Base-by-base conservation (phyloP, 2,888 invertebrate genomes). In the Drosophila prolongata region DNA sequence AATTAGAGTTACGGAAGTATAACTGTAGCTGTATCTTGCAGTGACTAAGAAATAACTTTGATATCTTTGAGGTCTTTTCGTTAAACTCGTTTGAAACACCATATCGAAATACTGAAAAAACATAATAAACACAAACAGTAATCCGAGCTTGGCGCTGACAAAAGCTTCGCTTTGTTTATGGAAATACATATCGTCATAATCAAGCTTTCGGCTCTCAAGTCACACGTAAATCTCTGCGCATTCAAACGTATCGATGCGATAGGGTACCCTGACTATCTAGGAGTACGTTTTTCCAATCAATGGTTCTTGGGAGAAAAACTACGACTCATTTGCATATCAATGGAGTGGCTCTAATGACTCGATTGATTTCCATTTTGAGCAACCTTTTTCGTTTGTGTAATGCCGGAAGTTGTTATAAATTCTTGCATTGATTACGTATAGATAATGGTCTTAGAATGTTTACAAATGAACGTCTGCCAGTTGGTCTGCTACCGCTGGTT, bases 121-220 rank as follows among this genome's bases (percentile, higher is more conserved):
- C 19, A 10, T 49, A 47, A 10, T 24, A 59, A 55, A 60, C 62
- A 57, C 46, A 38, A 46, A 62, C 62, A 35, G 70, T 71, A 71
- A 71, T 57, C 11, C 46, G 70, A 70, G 71, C 70, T 54, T 68
- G 60, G 16, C 30, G 53, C 54, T 70, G 69, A 55, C 62, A 56
- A 70, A 71, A 71, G 71, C 71, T 71, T 70, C 27, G 71, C 64
- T 56, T 71, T 71, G 71, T 70, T 71, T 70, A 57, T 62, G 40
- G 40, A 58, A 69, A 71, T 44, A 34, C 53, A 53, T 59, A 47
- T 49, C 62, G 53, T 71, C 71, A 62, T 71, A 55, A 46, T 61
- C 46, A 68, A 68, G 69, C 60, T 68, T 68, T 43, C 10, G 49
- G 27, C 46, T 47, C 57, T 52, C 30, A 38, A 50, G 49, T 65